phyloP scores from a whole-genome alignment of 2,113 vertebrate species.

The Scytalopus superciliaris region DNA sequence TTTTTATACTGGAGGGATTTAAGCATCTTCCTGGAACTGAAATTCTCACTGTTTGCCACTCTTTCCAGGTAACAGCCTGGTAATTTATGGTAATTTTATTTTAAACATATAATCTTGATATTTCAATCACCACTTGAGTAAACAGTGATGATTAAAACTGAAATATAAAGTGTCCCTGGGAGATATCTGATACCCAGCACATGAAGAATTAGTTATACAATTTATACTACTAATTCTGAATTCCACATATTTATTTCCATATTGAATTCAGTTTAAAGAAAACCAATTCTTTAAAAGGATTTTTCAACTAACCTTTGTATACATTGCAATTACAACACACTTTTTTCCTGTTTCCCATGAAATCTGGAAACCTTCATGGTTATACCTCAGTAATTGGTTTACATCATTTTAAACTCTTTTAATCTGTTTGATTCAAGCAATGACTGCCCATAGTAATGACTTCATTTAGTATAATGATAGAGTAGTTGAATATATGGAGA shows the following conservation, averaged over 20 bases:
- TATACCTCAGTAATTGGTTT: not conserved
- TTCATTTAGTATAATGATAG: not conserved
- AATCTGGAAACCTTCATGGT: not conserved
- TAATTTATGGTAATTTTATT: conserved; percentile 10
- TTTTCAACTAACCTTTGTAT: not conserved
- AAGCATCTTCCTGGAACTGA: not conserved
- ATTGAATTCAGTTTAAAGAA: not conserved
- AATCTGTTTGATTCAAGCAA: not conserved
- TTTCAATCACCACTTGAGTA: conserved; percentile 14
- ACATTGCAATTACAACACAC: not conserved
- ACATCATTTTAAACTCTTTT: not conserved
- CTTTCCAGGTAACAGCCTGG: not conserved
- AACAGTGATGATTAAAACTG: conserved; percentile 5
- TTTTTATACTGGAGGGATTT: not conserved
- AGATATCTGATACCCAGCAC: not conserved
- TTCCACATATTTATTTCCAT: not conserved
- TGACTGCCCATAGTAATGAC: not conserved
- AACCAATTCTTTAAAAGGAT: not conserved
- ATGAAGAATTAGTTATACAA: not conserved
- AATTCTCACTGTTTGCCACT: not conserved
- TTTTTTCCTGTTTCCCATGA: not conserved
- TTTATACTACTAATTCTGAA: not conserved
- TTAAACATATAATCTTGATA: not conserved
- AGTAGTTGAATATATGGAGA: not conserved
- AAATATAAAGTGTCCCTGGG: not conserved